Base-by-base conservation (phyloP, 2,113 vertebrate species). In the Muntiacus muntjak region DNA sequence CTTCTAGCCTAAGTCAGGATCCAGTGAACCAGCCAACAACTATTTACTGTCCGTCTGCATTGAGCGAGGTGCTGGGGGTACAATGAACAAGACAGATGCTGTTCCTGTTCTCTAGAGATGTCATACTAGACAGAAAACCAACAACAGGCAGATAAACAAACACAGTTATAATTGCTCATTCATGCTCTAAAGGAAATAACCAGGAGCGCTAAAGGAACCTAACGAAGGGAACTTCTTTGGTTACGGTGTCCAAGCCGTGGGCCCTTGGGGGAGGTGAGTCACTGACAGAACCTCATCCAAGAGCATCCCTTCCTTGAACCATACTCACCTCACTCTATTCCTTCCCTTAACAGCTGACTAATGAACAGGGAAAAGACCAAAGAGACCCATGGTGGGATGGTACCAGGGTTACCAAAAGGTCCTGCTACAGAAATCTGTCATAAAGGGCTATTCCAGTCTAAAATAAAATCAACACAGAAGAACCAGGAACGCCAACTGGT, bases 401-500 rank as follows among this genome's bases (percentile, higher is more conserved):
- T 55, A 58, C 21, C 13, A 58, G 28, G 15, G 40, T 83, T 2
- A 74, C 40, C n/a, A 62, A n/a, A 79, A 60, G 28, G 11, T 16
- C 83, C 54, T 74, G 13, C 52, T 67, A 54, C 45, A 94, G 36
- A 91, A 87, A 95, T 55, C 14, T 76, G 13, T 33, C 55, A 78
- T 11, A 23, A 82, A 87, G 78, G 36, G 26, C 76, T 62, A 89
- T 85, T 79, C 15, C 11, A 85, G 55, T 87, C 94, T 40, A 94
- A 97, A 97, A 57, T 86, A 93, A 93, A 97, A 95, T 90, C 91
- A 95, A 92, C 84, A 83, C 54, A 28, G 33, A 91, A 58, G 55
- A 86, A n/a, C 36, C n/a, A 55, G 52, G 87, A 93, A 85, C 5
- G 62, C 36, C n/a, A 89, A 62, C 36, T 36, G 74, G 62, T 33